phyloP scores from a whole-genome alignment of 2,113 vertebrate species.

The Coryphaenoides rupestris region DNA sequence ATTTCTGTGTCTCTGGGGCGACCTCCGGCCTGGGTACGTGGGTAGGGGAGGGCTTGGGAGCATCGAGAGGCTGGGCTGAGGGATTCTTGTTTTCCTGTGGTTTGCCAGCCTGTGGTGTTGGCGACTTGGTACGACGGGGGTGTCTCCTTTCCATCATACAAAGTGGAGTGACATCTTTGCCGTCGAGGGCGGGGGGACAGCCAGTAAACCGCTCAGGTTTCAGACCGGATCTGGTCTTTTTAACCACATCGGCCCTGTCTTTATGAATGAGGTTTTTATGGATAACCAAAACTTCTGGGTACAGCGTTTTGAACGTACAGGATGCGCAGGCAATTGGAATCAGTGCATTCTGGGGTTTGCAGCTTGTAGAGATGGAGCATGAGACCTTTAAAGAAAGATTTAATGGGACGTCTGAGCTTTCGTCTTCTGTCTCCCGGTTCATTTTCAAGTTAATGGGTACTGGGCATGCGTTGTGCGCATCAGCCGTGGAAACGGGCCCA shows the following conservation, averaged over 20 bases:
- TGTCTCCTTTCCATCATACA: conserved; percentile 41
- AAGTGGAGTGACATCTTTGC: conserved; percentile 84
- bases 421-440: conserved; percentile 44
- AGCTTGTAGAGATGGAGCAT: conserved; percentile 58
- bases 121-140: conserved; percentile 71
- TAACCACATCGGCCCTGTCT: conserved; percentile 68
- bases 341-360: conserved; percentile 61
- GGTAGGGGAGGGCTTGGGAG: conserved; percentile 55
- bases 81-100: conserved; percentile 62
- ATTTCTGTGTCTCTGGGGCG: conserved; percentile 57
- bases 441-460: conserved; percentile 48
- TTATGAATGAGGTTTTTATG: conserved; percentile 87
- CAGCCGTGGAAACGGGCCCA: conserved; percentile 28
- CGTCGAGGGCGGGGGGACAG: conserved; percentile 88
- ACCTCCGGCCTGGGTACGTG: conserved; percentile 52
- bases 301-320: conserved; percentile 86
- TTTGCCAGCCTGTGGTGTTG: conserved; percentile 60
- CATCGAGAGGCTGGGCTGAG: conserved; percentile 34
- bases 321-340: conserved; percentile 74
- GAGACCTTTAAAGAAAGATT: conserved; percentile 78
- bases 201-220: conserved; percentile 80
- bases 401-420: conserved; percentile 73
- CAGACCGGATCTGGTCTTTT: conserved; percentile 59
- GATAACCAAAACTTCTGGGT: conserved; percentile 88
- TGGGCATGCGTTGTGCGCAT: conserved; percentile 23